These are phyloP conservation scores for Apeltes quadracus DNA, from an alignment of 2,113 vertebrate genomes.

Conservation along the genomic window DNA sequence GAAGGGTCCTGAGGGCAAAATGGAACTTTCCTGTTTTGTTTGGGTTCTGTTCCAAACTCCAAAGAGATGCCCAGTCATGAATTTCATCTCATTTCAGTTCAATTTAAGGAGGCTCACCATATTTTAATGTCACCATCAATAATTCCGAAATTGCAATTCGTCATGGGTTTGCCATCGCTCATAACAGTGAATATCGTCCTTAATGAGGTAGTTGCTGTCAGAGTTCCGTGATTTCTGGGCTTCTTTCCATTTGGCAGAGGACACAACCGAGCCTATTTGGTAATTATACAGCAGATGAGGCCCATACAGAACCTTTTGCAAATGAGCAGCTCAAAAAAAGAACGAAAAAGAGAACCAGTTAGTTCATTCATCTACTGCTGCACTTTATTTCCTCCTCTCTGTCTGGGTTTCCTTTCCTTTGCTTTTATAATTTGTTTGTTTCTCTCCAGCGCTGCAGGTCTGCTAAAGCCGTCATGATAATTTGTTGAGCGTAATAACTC, in stretches of 20 bases:
- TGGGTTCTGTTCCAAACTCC: slow-evolving; percentile 16
- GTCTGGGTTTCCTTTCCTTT: slow-evolving; percentile 2
- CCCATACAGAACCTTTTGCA: slow-evolving; percentile 28
- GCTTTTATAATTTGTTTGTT: slow-evolving; percentile 22
- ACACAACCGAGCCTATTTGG: slow-evolving; percentile 43
- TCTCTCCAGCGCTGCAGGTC: slow-evolving; percentile 28
- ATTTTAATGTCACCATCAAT: slow-evolving; percentile 39
- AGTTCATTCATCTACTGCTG: slow-evolving; percentile 24
- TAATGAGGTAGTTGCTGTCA: slow-evolving; percentile 61
- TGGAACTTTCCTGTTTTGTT: slow-evolving; percentile 21
- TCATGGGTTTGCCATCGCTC: slow-evolving; percentile 49
- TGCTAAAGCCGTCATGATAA: slow-evolving; percentile 51
- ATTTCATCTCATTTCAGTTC: not conserved
- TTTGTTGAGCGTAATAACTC: slow-evolving; percentile 66
- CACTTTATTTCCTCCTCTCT: slow-evolving; percentile 28
- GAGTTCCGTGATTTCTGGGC: slow-evolving; percentile 66
- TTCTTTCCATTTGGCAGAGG: slow-evolving; percentile 64
- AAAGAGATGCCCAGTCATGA: not conserved
- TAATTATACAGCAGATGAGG: slow-evolving; percentile 55
- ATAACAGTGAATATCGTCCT: slow-evolving; percentile 40
- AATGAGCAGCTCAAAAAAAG: slow-evolving; percentile 29
- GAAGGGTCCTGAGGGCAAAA: slow-evolving; percentile 5
- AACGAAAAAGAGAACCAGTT: slow-evolving; percentile 16
- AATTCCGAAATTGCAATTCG: slow-evolving; percentile 32
- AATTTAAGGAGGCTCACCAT: not conserved